phyloP scores from a whole-genome alignment of 2,113 vertebrate species.

The Amphilophus citrinellus region DNA sequence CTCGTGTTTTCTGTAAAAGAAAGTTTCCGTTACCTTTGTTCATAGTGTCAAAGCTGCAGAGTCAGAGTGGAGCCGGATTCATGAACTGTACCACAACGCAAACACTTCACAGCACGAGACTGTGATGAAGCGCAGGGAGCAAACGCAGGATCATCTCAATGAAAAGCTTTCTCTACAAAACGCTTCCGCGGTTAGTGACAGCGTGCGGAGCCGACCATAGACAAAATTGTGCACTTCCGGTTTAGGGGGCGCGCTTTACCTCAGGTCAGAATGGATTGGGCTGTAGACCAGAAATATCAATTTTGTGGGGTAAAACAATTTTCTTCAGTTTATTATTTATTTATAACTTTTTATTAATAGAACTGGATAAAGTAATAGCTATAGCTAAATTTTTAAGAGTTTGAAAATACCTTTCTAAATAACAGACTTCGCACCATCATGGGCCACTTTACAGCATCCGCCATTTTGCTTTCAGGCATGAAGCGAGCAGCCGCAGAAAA shows the following conservation, averaged over 20 bases:
- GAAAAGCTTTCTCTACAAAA: background rate
- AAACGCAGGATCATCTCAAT: background rate
- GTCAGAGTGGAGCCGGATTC: background rate
- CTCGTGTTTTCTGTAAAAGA: background rate
- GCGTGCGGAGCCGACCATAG: background rate
- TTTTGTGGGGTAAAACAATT: background rate
- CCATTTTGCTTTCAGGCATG: background rate
- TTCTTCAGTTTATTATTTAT: background rate
- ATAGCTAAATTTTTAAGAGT: background rate
- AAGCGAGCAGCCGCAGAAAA: background rate
- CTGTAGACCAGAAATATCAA: background rate
- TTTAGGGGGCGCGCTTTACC: background rate
- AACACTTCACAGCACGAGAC: background rate
- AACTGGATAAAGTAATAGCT: background rate
- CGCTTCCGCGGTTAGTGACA: conserved; percentile 51
- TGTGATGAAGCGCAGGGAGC: background rate
- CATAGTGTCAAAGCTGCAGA: conserved; percentile 25
- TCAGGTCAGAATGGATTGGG: no score
- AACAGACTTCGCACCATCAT: background rate
- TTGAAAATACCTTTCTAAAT: background rate
- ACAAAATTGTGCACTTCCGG: background rate
- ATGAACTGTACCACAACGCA: background rate
- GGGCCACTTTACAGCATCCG: background rate
- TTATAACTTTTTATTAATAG: background rate
- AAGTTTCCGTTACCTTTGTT: conserved; percentile 62